Percentiles rank a stretch among this genome's conserved stretches.
phyloP scores from a whole-genome alignment of 2,888 invertebrate genomes.

The Odontomyia ornata region DNA sequence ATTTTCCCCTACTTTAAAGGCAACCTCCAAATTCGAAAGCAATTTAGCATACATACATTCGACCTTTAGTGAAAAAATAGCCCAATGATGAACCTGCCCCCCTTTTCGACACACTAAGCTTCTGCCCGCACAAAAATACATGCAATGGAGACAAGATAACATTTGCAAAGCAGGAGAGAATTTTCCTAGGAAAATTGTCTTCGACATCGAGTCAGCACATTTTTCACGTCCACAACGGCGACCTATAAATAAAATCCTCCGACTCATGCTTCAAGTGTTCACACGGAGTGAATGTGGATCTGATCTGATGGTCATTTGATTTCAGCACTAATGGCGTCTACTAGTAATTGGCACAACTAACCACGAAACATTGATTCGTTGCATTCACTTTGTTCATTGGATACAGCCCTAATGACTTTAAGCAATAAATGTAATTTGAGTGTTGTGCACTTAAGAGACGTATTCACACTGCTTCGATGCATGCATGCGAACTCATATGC shows the following conservation, averaged over 20 bases:
- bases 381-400: conserved; percentile 24
- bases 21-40: conserved; percentile 14
- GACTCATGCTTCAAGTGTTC: background rate
- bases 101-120: background rate
- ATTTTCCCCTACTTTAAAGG: background rate
- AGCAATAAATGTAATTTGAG: conserved; percentile 16
- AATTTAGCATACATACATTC: conserved; percentile 41
- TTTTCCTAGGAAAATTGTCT: conserved; percentile 12
- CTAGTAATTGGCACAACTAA: conserved; percentile 20
- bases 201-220: background rate
- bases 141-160: background rate
- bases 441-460: background rate
- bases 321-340: conserved; percentile 26
- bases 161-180: background rate
- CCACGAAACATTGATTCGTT: conserved; percentile 32
- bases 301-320: conserved; percentile 1
- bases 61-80: conserved; percentile 48
- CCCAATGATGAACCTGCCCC: conserved; percentile 11
- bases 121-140: background rate
- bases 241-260: conserved; percentile 5
- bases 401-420: background rate
- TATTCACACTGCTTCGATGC: background rate
- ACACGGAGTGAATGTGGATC: background rate
- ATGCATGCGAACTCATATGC: background rate
- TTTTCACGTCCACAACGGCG: background rate